phyloP scores from a whole-genome alignment of 2,113 vertebrate genomes.

The Hepsetus odoe region DNA sequence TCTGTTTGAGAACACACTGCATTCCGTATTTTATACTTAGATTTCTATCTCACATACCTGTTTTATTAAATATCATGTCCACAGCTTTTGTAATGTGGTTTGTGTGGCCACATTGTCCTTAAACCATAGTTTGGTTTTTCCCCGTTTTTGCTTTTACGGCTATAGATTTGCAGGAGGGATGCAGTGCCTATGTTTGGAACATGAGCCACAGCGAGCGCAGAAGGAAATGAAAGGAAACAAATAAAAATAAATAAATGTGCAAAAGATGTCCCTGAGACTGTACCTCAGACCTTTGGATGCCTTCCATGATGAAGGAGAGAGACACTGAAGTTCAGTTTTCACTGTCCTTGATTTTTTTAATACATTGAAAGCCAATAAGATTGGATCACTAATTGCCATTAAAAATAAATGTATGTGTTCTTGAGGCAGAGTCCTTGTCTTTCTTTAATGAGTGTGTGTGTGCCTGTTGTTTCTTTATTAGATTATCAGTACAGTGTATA shows the following conservation, averaged over 20 bases:
- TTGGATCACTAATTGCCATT: conserved; percentile 67
- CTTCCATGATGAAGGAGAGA: conserved; percentile 37
- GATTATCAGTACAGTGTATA: conserved; percentile 55
- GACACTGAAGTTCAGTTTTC: conserved; percentile 62
- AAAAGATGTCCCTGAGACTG: conserved; percentile 47
- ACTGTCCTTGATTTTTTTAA: conserved; percentile 68
- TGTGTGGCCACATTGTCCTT: background rate
- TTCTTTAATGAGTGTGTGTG: background rate
- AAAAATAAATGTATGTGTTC: conserved; percentile 59
- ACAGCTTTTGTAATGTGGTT: background rate
- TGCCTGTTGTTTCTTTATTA: conserved; percentile 49
- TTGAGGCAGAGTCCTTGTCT: conserved; percentile 40
- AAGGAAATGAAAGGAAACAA: conserved; percentile 60
- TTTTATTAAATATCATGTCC: too few species aligned
- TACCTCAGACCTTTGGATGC: conserved; percentile 52
- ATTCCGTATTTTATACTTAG: too few species aligned
- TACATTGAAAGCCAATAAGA: conserved; percentile 70
- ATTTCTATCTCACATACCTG: too few species aligned
- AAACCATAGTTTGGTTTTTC: too few species aligned
- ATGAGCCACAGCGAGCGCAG: conserved; percentile 28
- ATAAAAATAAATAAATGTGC: conserved; percentile 64
- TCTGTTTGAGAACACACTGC: too few species aligned
- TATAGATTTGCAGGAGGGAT: background rate
- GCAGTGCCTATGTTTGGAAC: conserved; percentile 46
- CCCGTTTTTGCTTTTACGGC: background rate